Conservation (phyloP, 2,113 vertebrate species). For the Thinocorus orbignyianus region DNA sequence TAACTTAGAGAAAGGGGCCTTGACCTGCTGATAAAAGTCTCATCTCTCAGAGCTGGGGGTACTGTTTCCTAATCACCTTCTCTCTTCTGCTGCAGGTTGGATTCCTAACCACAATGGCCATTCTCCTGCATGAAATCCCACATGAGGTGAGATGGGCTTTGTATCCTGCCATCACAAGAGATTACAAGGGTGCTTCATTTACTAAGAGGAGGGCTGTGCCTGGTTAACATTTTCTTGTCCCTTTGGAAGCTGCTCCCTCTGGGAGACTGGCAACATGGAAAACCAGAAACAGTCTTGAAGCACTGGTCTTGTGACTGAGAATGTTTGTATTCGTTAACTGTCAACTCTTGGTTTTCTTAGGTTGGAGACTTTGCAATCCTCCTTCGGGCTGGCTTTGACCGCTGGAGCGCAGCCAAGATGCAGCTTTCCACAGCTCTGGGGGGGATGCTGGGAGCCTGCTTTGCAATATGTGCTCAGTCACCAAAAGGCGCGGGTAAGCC, state of each 20-base stretch:
- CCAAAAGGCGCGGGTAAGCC: constrained; percentile 89
- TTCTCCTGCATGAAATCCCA: constrained; percentile 96
- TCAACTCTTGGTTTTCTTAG: constrained; percentile 65
- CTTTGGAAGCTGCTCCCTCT: neutral
- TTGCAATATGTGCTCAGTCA: constrained; percentile 91
- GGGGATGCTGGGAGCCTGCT: constrained; percentile 89
- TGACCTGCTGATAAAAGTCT: neutral
- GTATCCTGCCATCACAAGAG: neutral
- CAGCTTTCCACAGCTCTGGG: constrained; percentile 93
- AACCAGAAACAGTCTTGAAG: neutral
- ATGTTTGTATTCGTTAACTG: neutral
- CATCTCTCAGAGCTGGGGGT: neutral
- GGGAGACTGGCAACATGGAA: neutral
- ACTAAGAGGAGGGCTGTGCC: neutral
- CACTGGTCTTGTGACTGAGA: neutral
- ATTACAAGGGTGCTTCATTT: neutral
- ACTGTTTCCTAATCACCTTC: neutral
- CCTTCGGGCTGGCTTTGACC: constrained; percentile 95
- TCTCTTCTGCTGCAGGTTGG: constrained; percentile 83
- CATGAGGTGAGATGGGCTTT: constrained; percentile 86
- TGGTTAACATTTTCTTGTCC: neutral
- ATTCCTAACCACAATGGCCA: constrained; percentile 92
- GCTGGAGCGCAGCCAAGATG: constrained; percentile 95
- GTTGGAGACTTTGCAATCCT: constrained; percentile 98
- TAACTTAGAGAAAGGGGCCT: neutral